phyloP scores from a whole-genome alignment of 2,888 invertebrate genomes.

The Eueremaeus valkanovi region DNA sequence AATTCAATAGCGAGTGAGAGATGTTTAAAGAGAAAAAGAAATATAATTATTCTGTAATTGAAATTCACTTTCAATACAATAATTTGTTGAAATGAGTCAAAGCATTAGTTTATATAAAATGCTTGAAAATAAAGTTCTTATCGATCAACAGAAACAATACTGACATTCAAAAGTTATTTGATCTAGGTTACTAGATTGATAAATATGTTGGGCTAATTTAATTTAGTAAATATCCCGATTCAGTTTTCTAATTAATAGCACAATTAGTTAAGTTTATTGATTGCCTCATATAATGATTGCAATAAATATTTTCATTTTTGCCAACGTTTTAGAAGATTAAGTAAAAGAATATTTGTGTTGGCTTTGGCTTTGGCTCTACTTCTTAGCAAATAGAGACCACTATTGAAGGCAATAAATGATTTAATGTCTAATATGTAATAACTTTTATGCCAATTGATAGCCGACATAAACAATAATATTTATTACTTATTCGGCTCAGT shows the following conservation, averaged over 20 bases:
- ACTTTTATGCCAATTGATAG: constrained; percentile 7
- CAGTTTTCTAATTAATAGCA: neutral
- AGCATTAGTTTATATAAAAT: no score
- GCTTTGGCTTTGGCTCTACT: neutral
- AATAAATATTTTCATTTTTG: neutral
- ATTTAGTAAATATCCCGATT: neutral
- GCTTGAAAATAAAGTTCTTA: no score
- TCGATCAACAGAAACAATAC: no score
- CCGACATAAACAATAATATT: constrained; percentile 7
- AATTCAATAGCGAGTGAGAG: no score
- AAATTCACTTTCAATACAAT: no score
- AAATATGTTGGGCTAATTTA: neutral
- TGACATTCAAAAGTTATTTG: no score
- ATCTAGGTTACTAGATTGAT: neutral
- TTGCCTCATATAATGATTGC: neutral
- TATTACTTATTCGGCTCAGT: neutral
- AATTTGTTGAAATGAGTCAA: no score
- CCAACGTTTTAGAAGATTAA: neutral
- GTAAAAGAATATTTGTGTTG: neutral
- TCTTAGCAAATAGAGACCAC: neutral
- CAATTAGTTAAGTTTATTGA: neutral
- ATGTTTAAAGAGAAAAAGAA: no score
- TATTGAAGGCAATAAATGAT: no score
- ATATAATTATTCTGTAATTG: no score
- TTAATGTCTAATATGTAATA: neutral